These are phyloP conservation scores for Thymelicus lineola DNA, from an alignment of 2,888 invertebrate genomes.

Conservation along the genomic window DNA sequence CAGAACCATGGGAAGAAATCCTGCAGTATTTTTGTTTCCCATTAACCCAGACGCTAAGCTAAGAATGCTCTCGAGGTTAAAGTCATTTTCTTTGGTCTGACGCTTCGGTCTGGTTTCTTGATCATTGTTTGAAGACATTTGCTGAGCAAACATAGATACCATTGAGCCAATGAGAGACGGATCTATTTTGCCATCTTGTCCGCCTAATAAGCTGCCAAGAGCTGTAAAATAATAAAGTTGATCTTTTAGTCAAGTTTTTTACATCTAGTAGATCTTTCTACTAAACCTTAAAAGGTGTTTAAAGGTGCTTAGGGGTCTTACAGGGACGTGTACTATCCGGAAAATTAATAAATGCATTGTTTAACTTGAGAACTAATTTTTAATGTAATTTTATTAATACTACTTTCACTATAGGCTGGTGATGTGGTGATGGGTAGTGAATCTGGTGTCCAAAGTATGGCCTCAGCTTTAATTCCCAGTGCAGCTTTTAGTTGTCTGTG, in stretches of 20 bases:
- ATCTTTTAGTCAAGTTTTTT: background rate
- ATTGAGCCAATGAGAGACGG: constrained; percentile 81
- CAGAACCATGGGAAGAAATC: constrained; percentile 88
- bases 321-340: too few relatives aligned
- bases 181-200: constrained; percentile 85
- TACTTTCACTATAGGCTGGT: too few relatives aligned
- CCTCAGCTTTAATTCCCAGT: too few relatives aligned
- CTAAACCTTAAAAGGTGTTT: too few relatives aligned
- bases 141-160: constrained; percentile 77
- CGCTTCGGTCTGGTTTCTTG: constrained; percentile 61
- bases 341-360: too few relatives aligned
- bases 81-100: constrained; percentile 62
- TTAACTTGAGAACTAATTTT: too few relatives aligned
- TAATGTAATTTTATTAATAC: too few relatives aligned
- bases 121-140: constrained; percentile 60
- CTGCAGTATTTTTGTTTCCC: constrained; percentile 69
- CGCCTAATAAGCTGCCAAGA: constrained; percentile 83
- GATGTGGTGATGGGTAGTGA: too few relatives aligned
- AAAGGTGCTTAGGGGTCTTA: too few relatives aligned
- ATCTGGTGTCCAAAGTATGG: too few relatives aligned
- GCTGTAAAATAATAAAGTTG: constrained; percentile 54
- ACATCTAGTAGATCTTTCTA: too few relatives aligned
- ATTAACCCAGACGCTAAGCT: constrained; percentile 84
- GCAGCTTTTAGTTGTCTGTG: too few relatives aligned
- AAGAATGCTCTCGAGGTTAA: constrained; percentile 82